Evolutionary conservation across 2,113 vertebrate genomes (phyloP), one percentile per base, ranked within the genome.

Genomic region (Lampris incognitus): DNA sequence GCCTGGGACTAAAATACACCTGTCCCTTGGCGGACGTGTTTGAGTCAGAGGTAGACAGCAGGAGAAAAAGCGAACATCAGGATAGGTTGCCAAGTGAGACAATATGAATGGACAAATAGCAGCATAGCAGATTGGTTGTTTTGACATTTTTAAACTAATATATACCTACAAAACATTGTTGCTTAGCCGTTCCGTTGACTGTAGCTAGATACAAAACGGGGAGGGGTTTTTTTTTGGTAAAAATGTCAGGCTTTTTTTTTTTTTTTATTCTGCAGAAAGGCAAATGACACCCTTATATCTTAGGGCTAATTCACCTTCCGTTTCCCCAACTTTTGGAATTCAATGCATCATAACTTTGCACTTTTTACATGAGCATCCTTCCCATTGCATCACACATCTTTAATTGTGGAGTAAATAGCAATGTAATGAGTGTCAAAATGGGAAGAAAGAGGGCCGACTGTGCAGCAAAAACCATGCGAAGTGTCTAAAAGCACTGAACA

Each of bases 31-130:
- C 74, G 65, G 39, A 60, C 39, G 40, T 66, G 44, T 58, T 8
- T 9, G 37, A 37, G 36, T 55, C 54, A n/a, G 58, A 78, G 67
- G 52, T 24, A 58, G 61, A 63, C 42, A 4, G 62, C 9, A 42
- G 54, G 56, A 49, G 40, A 63, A 65, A 9, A 36, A 56, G 55
- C 9, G 40, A 42, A 68, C 50, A 66, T 52, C 48, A 59, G 50
- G 40, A 70, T 51, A 56, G 44, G 40, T n/a, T 69, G 85, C 80
- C 86, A 90, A 85, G 79, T 87, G 83, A 89, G 86, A 89, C 88
- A 89, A 52, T 52, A 38, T 79, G 66, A 77, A 41, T 0, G 58
- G 71, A 54, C 76, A 66, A 69, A 72, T 65, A 3, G n/a, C 5
- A 9, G 24, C 36, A 13, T 5, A 36, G 42, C 9, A 40, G 50